These are phyloP conservation scores for Hydra vulgaris DNA, from an alignment of 30 jellyfish, hydroid and myxozoan genomes.

Conservation along the genomic window DNA sequence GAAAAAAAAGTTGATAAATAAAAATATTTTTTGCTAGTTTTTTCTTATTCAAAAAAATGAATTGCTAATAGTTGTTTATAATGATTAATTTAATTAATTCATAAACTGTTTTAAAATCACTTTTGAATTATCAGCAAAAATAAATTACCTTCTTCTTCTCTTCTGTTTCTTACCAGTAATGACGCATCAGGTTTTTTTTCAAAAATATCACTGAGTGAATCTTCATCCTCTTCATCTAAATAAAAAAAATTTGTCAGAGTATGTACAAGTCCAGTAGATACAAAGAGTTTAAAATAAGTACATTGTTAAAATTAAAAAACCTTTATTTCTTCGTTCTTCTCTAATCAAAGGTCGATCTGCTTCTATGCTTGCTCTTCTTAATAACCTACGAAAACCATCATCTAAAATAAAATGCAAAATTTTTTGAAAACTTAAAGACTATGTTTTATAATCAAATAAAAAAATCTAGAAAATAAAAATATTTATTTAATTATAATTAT, in stretches of 20 bases:
- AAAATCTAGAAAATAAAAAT: background rate
- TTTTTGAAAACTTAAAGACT: background rate
- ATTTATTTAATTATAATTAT: too few relatives aligned
- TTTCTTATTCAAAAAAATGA: too few relatives aligned
- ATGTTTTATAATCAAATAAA: background rate
- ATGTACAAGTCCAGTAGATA: background rate
- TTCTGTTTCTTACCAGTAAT: constrained; percentile 11
- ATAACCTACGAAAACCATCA: constrained; percentile 28
- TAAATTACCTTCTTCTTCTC: constrained; percentile 27
- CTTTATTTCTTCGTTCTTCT: constrained; percentile 56
- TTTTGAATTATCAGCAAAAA: background rate
- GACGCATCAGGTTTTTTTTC: constrained; percentile 10
- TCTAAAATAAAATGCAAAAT: constrained; percentile 11
- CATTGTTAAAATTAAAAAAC: constrained; percentile 3
- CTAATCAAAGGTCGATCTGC: constrained; percentile 81
- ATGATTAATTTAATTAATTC: too few relatives aligned
- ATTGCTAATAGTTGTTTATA: too few relatives aligned
- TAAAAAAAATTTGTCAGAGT: background rate
- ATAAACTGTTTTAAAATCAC: background rate
- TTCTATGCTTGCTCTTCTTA: constrained; percentile 46
- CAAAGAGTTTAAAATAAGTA: background rate
- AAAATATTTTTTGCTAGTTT: too few relatives aligned
- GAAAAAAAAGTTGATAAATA: too few relatives aligned
- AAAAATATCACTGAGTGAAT: constrained; percentile 6
- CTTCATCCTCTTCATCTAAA: constrained; percentile 31